Evolutionary conservation across 2,113 vertebrate genomes (phyloP).

Genomic region (Oryzias curvinotus): DNA sequence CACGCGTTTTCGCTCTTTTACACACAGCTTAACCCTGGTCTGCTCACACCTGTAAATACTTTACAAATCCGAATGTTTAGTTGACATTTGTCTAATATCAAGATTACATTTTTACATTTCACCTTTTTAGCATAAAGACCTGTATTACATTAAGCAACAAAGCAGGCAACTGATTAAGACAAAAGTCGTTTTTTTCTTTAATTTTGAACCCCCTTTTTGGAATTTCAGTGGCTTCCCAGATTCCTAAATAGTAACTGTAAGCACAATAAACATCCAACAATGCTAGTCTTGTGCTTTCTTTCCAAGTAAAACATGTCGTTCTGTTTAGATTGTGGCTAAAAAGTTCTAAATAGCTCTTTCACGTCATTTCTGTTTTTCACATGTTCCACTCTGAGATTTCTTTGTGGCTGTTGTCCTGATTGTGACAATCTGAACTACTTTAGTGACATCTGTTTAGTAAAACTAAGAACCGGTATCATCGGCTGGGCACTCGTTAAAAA

Average conservation of each 20-base stretch:
- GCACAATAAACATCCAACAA: conserved; percentile 42
- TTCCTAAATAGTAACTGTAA: conserved; percentile 37
- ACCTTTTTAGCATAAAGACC: too few relatives aligned
- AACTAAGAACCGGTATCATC: conserved; percentile 50
- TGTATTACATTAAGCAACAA: too few relatives aligned
- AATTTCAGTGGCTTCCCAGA: conserved; percentile 25
- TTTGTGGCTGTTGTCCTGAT: conserved; percentile 1
- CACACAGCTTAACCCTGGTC: neutral
- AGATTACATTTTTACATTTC: too few relatives aligned
- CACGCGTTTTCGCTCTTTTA: neutral
- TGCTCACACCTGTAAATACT: neutral
- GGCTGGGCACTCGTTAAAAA: conserved; percentile 47
- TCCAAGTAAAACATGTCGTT: conserved; percentile 29
- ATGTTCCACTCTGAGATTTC: conserved; percentile 11
- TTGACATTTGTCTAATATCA: too few relatives aligned
- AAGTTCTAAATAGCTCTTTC: conserved; percentile 13
- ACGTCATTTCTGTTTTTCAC: neutral
- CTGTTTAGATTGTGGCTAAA: conserved; percentile 11
- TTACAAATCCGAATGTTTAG: too few relatives aligned
- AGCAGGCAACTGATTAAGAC: neutral
- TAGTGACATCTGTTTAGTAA: conserved; percentile 11
- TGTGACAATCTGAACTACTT: neutral
- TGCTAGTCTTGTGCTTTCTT: conserved; percentile 12
- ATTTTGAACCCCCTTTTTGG: neutral
- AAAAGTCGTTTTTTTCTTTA: neutral